Conservation (phyloP, 2,113 vertebrate genomes). For the Equus quagga region DNA sequence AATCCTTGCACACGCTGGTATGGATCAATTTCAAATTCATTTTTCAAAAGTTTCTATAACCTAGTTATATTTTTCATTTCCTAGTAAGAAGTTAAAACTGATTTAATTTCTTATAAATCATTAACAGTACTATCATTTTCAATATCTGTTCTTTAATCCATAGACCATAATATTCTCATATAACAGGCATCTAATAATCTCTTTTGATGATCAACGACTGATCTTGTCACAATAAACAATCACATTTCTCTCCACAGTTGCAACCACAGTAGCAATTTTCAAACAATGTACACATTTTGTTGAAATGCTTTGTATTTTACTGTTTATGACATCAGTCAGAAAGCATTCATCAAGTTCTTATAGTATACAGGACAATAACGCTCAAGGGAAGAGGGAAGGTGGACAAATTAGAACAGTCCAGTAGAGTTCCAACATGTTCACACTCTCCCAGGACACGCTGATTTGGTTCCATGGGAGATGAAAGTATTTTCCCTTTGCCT, state of each 20-base stretch:
- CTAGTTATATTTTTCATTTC: constrained; percentile 31
- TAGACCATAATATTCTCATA: not conserved
- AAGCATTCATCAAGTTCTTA: not conserved
- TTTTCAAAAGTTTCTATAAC: not conserved
- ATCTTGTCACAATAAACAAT: not conserved
- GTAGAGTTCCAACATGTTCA: not conserved
- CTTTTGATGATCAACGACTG: constrained; percentile 10
- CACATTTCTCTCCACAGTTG: not conserved
- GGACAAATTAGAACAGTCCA: not conserved
- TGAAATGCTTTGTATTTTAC: not conserved
- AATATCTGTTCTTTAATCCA: not conserved
- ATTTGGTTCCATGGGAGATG: not conserved
- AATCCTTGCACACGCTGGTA: not conserved
- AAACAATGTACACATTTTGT: not conserved
- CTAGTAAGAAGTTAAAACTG: not conserved
- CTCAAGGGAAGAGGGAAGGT: not conserved
- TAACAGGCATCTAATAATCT: not conserved
- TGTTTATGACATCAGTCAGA: not conserved
- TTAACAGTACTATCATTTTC: not conserved
- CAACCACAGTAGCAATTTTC: constrained; percentile 6
- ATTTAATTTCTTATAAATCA: constrained; percentile 1
- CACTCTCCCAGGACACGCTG: not conserved
- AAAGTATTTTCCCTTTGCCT: not conserved
- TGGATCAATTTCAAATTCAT: not conserved
- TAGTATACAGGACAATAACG: not conserved